Conservation (phyloP, 2,888 invertebrate species). For the Heliconius erato region DNA sequence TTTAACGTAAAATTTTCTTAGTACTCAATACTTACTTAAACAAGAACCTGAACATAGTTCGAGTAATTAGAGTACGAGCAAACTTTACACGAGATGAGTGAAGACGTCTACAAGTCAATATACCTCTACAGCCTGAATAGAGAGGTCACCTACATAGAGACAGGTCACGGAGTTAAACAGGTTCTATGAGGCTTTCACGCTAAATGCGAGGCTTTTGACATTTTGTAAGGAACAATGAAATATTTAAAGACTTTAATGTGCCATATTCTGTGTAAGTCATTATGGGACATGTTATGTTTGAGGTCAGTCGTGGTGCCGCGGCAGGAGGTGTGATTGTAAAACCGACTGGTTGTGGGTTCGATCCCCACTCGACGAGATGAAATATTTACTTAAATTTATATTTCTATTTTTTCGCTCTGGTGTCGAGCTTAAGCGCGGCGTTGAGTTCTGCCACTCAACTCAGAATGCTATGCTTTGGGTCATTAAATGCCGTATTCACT, state of each 20-base stretch:
- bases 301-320: too few relatives aligned
- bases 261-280: not conserved
- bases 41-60: not conserved
- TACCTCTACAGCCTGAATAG: conserved; percentile 27
- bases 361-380: too few relatives aligned
- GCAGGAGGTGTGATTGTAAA: too few relatives aligned
- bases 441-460: too few relatives aligned
- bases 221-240: not conserved
- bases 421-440: too few relatives aligned
- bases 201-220: not conserved
- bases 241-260: not conserved
- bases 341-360: too few relatives aligned
- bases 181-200: not conserved
- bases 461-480: not conserved
- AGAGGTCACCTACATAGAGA: conserved; percentile 38
- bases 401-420: too few relatives aligned
- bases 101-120: conserved; percentile 20
- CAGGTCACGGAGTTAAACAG: conserved; percentile 25
- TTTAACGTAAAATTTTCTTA: not conserved
- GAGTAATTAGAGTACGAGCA: not conserved
- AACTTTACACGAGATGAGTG: not conserved
- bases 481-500: not conserved
- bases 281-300: not conserved
- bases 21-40: not conserved
- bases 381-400: too few relatives aligned